These are phyloP conservation scores for Rhabditoides inermis DNA, from an alignment of 2,888 invertebrate species.

Conservation along the genomic window DNA sequence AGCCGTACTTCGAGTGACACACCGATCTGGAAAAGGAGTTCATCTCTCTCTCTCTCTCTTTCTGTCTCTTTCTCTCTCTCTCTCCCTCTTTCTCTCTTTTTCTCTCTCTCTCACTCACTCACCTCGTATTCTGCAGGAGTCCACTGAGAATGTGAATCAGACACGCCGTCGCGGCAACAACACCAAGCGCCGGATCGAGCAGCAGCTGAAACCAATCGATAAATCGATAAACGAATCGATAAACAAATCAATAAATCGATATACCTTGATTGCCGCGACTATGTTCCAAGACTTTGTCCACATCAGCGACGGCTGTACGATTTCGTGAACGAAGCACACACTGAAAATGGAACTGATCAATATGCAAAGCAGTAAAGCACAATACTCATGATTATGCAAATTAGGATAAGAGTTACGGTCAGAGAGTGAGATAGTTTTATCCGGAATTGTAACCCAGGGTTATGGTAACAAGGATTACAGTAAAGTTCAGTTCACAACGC, in stretches of 20 bases:
- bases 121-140: background rate
- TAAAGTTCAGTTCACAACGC: too few species aligned
- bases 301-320: slow-evolving; percentile 19
- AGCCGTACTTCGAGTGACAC: slow-evolving; percentile 27
- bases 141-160: background rate
- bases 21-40: slow-evolving; percentile 24
- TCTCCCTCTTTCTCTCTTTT: too few species aligned
- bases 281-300: slow-evolving; percentile 28
- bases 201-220: slow-evolving; percentile 15
- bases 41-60: too few species aligned
- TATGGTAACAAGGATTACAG: too few species aligned
- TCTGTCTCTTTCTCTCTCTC: too few species aligned
- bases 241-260: background rate
- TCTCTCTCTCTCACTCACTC: too few species aligned
- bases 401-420: too few species aligned
- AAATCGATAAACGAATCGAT: background rate
- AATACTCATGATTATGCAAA: too few species aligned
- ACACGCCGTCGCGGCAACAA: slow-evolving; percentile 3
- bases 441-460: too few species aligned
- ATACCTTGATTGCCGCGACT: slow-evolving; percentile 25
- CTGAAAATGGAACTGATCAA: slow-evolving; percentile 6
- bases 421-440: too few species aligned
- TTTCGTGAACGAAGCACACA: slow-evolving; percentile 26
- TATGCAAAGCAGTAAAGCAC: too few species aligned
- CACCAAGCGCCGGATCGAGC: slow-evolving; percentile 11